Percentiles rank a stretch among this genome's conserved stretches.
Conservation (phyloP, 2,113 vertebrate genomes). For the Theristicus caerulescens region DNA sequence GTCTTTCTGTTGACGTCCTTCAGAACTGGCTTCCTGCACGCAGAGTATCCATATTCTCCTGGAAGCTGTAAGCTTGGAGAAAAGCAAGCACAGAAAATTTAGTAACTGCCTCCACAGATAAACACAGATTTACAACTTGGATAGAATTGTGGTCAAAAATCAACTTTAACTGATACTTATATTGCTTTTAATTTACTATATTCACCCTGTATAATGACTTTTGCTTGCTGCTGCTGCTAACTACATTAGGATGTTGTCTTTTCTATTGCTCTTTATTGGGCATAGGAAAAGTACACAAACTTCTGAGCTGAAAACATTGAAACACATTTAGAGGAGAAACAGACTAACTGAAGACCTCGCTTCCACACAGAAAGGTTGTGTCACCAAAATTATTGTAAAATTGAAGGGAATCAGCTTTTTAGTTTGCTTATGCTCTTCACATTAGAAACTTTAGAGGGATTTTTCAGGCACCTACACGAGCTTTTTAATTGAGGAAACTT, state of each 20-base stretch:
- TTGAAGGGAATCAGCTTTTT: neutral
- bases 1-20: neutral
- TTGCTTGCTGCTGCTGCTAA: neutral
- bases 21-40: neutral
- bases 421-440: neutral
- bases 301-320: neutral
- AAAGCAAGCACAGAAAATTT: neutral
- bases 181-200: neutral
- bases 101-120: neutral
- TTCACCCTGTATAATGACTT: neutral
- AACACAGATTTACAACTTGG: neutral
- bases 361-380: neutral
- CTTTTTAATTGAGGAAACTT: constrained; percentile 1
- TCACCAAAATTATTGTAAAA: neutral
- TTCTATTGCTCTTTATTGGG: neutral
- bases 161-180: neutral
- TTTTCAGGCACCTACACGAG: neutral
- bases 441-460: neutral
- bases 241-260: neutral
- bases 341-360: neutral
- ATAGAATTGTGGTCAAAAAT: neutral
- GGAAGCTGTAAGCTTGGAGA: neutral
- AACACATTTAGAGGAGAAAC: neutral
- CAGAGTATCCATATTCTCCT: neutral
- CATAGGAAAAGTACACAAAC: neutral